Conservation (phyloP, 23 tunicate species). For the Trididemnum clinides region DNA sequence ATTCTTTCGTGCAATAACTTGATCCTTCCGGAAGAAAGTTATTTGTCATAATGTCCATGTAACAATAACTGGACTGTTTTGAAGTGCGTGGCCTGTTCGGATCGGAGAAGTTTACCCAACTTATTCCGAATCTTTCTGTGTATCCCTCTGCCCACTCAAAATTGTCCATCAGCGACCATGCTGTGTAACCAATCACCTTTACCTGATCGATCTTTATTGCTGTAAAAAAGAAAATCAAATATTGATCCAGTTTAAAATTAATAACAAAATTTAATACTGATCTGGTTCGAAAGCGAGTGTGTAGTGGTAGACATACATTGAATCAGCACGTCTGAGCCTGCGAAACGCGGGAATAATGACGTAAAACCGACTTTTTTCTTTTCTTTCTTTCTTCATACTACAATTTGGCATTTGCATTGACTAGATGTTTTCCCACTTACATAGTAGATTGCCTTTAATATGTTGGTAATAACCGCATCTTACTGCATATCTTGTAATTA, state of each 20-base stretch:
- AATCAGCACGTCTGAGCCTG: too few relatives aligned
- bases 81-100: constrained; percentile 64
- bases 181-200: constrained; percentile 94
- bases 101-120: constrained; percentile 88
- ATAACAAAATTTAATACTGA: too few relatives aligned
- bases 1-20: constrained; percentile 5
- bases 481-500: too few relatives aligned
- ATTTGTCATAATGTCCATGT: constrained; percentile 50
- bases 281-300: too few relatives aligned
- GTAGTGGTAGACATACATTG: too few relatives aligned
- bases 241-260: too few relatives aligned
- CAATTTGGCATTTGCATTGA: too few relatives aligned
- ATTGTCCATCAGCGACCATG: constrained; percentile 99
- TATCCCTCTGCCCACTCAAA: constrained; percentile 98
- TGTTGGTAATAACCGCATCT: too few relatives aligned
- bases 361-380: too few relatives aligned
- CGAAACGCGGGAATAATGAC: too few relatives aligned
- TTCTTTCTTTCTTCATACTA: too few relatives aligned
- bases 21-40: constrained; percentile 57
- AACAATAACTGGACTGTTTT: constrained; percentile 75
- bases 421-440: too few relatives aligned
- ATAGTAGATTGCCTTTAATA: neutral
- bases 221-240: neutral
- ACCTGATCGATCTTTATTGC: constrained; percentile 78
- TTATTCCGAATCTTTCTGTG: constrained; percentile 85